A percentile compares a stretch with the other conserved stretches of the same genome.
These are phyloP conservation scores for Triops longicaudatus DNA, from an alignment of 1,140 invertebrate genomes.

Conservation along the genomic window DNA sequence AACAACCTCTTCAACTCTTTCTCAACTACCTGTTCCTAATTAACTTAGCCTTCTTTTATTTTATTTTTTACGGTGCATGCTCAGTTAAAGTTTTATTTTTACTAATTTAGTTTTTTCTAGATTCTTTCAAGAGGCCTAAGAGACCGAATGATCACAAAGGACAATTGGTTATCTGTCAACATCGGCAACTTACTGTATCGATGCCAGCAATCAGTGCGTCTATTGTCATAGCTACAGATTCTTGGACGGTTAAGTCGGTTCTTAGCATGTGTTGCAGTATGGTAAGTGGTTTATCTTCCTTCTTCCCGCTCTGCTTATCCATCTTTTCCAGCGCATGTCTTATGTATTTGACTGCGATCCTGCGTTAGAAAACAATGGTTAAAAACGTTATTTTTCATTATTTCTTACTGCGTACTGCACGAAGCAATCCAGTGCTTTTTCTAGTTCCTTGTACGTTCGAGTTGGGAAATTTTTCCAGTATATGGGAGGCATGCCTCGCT, in stretches of 20 bases:
- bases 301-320: slow-evolving; percentile 33
- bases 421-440: slow-evolving; percentile 59
- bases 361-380: slow-evolving; percentile 33
- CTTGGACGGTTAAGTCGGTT: neutral
- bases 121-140: no score
- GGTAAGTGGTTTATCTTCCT: slow-evolving; percentile 47
- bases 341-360: slow-evolving; percentile 38
- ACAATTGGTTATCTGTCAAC: no score
- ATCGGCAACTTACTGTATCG: slow-evolving; percentile 18
- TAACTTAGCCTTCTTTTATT: no score
- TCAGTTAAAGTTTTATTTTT: no score
- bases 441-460: slow-evolving; percentile 67
- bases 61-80: no score
- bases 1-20: no score
- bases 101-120: no score
- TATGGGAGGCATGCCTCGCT: slow-evolving; percentile 65
- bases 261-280: slow-evolving; percentile 44
- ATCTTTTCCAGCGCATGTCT: slow-evolving; percentile 39
- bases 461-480: slow-evolving; percentile 71
- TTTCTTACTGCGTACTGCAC: slow-evolving; percentile 48
- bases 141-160: no score
- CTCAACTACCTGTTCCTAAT: no score
- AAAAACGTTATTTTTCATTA: neutral
- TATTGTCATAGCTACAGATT: slow-evolving; percentile 21
- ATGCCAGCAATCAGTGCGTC: slow-evolving; percentile 27